These are phyloP conservation scores for Drosophila mojavensis DNA, from an alignment of 1,140 invertebrate genomes.

Conservation along the genomic window DNA sequence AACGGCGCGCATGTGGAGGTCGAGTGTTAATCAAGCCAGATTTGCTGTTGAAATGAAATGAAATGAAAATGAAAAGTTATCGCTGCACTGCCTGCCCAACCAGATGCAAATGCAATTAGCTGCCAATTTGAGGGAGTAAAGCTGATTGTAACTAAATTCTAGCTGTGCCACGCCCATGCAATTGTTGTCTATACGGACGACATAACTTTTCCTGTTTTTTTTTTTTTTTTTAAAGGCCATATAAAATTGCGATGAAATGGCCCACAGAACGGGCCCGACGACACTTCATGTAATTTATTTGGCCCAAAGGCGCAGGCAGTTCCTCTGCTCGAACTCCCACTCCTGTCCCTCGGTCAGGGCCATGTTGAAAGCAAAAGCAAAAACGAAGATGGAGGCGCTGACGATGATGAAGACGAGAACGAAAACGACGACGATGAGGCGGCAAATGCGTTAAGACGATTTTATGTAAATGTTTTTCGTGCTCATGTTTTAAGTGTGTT, in stretches of 20 bases:
- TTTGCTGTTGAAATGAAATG: constrained; percentile 42
- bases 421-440: constrained; percentile 64
- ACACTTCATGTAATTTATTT: constrained; percentile 80
- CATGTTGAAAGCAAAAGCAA: constrained; percentile 21
- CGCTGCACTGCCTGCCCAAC: constrained; percentile 42
- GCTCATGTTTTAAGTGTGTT: constrained; percentile 82
- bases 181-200: constrained; percentile 17
- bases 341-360: constrained; percentile 27
- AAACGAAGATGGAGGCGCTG: background rate
- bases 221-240: constrained; percentile 43
- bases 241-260: constrained; percentile 76
- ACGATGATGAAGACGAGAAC: constrained; percentile 44
- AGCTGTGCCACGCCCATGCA: constrained; percentile 8
- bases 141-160: constrained; percentile 3
- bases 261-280: constrained; percentile 70
- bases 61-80: constrained; percentile 72
- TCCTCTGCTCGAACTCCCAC: constrained; percentile 3
- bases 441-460: constrained; percentile 81
- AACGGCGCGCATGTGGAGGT: constrained; percentile 39
- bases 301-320: constrained; percentile 65
- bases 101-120: constrained; percentile 58
- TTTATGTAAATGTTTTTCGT: constrained; percentile 82
- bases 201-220: background rate
- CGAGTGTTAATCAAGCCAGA: constrained; percentile 58
- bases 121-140: constrained; percentile 21